phyloP scores from a whole-genome alignment of 37 sponge, comb jelly and placozoan genomes.

The Amphimedon queenslandica region DNA sequence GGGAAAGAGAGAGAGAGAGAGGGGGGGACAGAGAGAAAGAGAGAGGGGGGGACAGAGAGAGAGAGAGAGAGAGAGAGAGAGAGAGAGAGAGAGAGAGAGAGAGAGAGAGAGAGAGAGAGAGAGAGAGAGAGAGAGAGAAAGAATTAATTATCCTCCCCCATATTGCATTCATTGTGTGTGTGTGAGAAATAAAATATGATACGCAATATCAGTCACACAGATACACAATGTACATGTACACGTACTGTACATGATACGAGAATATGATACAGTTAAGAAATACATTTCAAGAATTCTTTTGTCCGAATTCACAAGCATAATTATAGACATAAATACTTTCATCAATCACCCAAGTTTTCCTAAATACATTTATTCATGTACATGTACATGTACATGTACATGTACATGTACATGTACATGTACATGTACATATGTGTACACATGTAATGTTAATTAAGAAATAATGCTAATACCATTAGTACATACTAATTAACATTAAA shows the following conservation, averaged over 20 bases:
- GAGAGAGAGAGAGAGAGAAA: neutral
- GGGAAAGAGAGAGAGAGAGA: neutral
- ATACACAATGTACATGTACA: neutral
- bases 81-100: neutral
- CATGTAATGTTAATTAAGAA: no score
- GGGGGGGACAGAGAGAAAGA: neutral
- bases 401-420: slow-evolving; percentile 26
- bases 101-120: neutral
- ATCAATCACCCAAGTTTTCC: no score
- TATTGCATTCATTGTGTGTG: no score
- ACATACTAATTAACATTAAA: no score
- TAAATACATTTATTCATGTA: slow-evolving; percentile 32
- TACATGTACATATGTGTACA: slow-evolving; percentile 14
- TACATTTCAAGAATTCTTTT: no score
- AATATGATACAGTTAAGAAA: no score
- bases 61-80: neutral
- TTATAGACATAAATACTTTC: no score
- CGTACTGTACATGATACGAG: no score
- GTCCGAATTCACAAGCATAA: no score
- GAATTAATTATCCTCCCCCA: no score
- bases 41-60: neutral
- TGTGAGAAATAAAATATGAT: no score
- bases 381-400: slow-evolving; percentile 19
- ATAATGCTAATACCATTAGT: no score
- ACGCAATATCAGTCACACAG: neutral